phyloP scores from a whole-genome alignment of 2,888 invertebrate species.

The Lampropteryx suffumata region DNA sequence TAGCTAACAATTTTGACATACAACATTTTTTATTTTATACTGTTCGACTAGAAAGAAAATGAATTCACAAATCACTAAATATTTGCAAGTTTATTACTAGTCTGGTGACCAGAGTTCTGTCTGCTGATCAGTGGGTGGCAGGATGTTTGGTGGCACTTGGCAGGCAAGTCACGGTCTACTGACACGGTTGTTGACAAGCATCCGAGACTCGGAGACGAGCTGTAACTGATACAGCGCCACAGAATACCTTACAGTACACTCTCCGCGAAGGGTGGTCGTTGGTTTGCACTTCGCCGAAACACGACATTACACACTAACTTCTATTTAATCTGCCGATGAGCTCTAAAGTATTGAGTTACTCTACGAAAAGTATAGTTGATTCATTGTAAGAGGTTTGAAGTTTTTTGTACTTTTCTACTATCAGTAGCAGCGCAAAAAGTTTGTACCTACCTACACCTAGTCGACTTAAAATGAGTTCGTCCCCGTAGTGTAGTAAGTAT shows the following conservation, averaged over 20 bases:
- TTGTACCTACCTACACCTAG: too few relatives aligned
- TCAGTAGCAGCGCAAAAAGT: too few relatives aligned
- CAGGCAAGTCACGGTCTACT: conserved; percentile 52
- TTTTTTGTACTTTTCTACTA: too few relatives aligned
- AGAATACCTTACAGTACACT: too few relatives aligned
- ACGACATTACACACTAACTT: conserved; percentile 12
- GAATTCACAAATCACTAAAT: too few relatives aligned
- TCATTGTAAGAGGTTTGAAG: neutral
- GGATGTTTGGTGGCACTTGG: conserved; percentile 23
- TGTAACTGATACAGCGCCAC: conserved; percentile 57
- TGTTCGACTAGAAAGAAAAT: too few relatives aligned
- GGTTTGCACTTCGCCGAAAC: conserved; percentile 60
- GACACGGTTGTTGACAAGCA: conserved; percentile 55
- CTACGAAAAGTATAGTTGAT: conserved; percentile 3
- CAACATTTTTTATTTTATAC: too few relatives aligned
- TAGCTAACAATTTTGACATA: too few relatives aligned
- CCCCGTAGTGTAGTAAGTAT: too few relatives aligned
- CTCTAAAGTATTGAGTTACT: conserved; percentile 23
- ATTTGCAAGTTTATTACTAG: too few relatives aligned
- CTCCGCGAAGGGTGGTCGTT: conserved; percentile 53
- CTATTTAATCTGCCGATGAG: neutral
- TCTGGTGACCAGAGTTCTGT: too few relatives aligned
- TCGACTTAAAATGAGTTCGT: too few relatives aligned
- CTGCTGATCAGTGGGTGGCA: conserved; percentile 15
- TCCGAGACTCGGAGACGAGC: conserved; percentile 6